Conservation (phyloP, 2,797 vertebrate genomes). For the Sebastes vulpes region DNA sequence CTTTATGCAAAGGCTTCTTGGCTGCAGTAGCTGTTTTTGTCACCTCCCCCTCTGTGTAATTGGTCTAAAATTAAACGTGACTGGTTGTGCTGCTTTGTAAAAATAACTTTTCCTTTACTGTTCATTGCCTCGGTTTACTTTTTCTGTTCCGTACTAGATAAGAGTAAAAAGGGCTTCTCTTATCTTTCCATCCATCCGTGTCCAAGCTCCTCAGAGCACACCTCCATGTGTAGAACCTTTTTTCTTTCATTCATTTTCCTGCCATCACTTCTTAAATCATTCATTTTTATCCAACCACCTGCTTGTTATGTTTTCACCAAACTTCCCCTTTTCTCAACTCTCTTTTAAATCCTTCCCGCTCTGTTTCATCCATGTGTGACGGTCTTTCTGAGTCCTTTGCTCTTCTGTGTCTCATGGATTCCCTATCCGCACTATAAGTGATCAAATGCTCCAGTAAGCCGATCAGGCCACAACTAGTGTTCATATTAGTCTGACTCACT, state of each 20-base stretch:
- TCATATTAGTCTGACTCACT: constrained; percentile 55
- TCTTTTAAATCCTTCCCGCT: constrained; percentile 31
- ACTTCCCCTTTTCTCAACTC: constrained; percentile 11
- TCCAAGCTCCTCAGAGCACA: background rate
- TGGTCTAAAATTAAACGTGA: constrained; percentile 12
- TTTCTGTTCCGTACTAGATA: constrained; percentile 14
- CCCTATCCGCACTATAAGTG: constrained; percentile 18
- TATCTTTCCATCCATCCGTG: constrained; percentile 31
- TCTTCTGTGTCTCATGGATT: constrained; percentile 23
- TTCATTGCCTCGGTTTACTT: constrained; percentile 11
- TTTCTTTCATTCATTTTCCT: background rate
- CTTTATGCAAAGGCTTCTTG: background rate
- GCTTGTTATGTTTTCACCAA: constrained; percentile 12
- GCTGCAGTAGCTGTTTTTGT: constrained; percentile 3
- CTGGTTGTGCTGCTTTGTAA: constrained; percentile 2
- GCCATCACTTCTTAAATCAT: constrained; percentile 17
- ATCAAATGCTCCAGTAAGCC: constrained; percentile 52
- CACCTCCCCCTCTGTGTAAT: constrained; percentile 7
- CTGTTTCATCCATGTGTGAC: constrained; percentile 27
- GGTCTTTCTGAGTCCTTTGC: constrained; percentile 6
- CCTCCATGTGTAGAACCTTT: constrained; percentile 5
- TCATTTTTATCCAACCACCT: constrained; percentile 21
- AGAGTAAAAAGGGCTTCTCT: background rate
- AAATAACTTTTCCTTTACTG: background rate
- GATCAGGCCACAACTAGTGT: constrained; percentile 38